A percentile compares a stretch with the other conserved stretches of the same genome.
Evolutionary conservation across 2,888 invertebrate genomes (phyloP).

Genomic region (Hetaerina titia): DNA sequence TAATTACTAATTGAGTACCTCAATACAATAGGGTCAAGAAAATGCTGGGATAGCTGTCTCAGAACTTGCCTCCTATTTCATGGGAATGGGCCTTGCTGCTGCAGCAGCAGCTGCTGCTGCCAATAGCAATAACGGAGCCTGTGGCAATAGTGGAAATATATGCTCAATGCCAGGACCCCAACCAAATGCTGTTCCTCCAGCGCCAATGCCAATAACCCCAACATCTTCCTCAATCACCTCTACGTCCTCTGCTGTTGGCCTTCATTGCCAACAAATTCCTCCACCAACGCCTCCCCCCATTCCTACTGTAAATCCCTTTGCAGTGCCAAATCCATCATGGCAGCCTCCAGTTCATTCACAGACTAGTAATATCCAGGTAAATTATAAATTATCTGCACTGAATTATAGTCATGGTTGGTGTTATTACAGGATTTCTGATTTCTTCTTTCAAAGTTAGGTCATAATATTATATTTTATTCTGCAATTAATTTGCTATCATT

Average conservation of each 20-base stretch:
- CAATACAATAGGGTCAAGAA: slow-evolving; percentile 28
- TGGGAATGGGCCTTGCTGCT: slow-evolving; percentile 62
- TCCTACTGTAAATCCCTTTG: slow-evolving; percentile 39
- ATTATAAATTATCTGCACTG: neutral
- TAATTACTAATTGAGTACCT: neutral
- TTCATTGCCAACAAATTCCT: slow-evolving; percentile 57
- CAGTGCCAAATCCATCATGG: slow-evolving; percentile 52
- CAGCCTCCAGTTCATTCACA: slow-evolving; percentile 63
- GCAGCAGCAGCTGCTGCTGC: slow-evolving; percentile 45
- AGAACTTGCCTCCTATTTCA: slow-evolving; percentile 58
- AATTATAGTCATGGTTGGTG: neutral
- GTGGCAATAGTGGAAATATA: slow-evolving; percentile 40
- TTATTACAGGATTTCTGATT: neutral
- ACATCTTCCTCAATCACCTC: slow-evolving; percentile 51
- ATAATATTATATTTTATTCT: neutral
- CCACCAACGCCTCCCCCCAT: slow-evolving; percentile 56
- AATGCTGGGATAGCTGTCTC: slow-evolving; percentile 55
- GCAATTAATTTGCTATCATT: too few species aligned
- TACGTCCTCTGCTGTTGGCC: slow-evolving; percentile 46
- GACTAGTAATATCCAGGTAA: slow-evolving; percentile 56
- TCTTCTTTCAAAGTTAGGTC: neutral
- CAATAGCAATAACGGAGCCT: slow-evolving; percentile 57
- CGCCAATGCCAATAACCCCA: slow-evolving; percentile 37
- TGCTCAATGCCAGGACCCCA: slow-evolving; percentile 59
- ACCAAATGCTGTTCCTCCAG: slow-evolving; percentile 41